A percentile compares a stretch with the other conserved stretches of the same genome.
phyloP scores from a whole-genome alignment of 2,113 vertebrate genomes.

The Boulengeromyrus knoepffleri region DNA sequence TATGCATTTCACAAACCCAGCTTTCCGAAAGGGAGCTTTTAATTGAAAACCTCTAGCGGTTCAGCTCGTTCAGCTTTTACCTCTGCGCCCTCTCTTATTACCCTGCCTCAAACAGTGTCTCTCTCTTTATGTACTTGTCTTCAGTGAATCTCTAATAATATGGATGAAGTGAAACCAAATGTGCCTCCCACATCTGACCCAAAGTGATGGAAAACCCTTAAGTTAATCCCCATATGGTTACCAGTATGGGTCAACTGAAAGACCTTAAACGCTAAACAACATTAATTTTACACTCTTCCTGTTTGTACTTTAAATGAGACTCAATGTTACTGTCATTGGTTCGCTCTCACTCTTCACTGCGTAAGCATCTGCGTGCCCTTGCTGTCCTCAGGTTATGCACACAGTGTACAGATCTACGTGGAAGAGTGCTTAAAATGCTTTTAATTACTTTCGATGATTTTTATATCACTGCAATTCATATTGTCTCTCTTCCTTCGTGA shows the following conservation, averaged over 20 bases:
- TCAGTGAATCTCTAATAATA: background rate
- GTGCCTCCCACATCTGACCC: background rate
- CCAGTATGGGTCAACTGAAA: background rate
- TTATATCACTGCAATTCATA: background rate
- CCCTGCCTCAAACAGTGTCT: background rate
- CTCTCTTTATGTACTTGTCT: background rate
- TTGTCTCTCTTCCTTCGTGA: background rate
- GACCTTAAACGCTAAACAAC: background rate
- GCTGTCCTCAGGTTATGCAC: background rate
- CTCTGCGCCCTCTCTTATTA: background rate
- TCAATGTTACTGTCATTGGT: background rate
- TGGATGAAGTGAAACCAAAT: background rate
- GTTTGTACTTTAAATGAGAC: background rate
- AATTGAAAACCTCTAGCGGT: background rate
- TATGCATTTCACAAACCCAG: conserved; percentile 24
- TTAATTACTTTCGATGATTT: background rate
- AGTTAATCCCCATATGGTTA: background rate
- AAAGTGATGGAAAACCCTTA: background rate
- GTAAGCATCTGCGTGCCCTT: background rate
- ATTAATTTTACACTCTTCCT: background rate
- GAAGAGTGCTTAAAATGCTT: background rate
- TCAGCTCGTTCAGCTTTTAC: background rate
- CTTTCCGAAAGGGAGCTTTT: background rate
- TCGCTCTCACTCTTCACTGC: background rate
- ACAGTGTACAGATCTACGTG: background rate